A percentile compares a stretch with the other conserved stretches of the same genome.
Conservation (phyloP, 2,888 invertebrate genomes). For the Aphodius sticticus region DNA sequence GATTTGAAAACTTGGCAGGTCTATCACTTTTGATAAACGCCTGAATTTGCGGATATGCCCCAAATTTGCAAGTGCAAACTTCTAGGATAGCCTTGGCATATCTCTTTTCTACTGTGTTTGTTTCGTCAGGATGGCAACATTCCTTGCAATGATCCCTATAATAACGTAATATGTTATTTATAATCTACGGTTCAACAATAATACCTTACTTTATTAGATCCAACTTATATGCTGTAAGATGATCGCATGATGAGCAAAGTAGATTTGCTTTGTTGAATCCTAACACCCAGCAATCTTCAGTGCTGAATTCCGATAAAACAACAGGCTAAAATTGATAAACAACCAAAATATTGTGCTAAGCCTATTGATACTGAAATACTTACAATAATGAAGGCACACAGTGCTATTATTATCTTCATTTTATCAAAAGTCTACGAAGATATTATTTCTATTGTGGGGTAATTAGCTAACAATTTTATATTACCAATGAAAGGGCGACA, state of each 20-base stretch:
- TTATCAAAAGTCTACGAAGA: background rate
- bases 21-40: slow-evolving; percentile 96
- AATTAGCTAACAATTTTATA: background rate
- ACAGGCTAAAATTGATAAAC: slow-evolving; percentile 27
- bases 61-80: slow-evolving; percentile 98
- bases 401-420: background rate
- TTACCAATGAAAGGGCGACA: slow-evolving; percentile 11
- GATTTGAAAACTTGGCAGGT: slow-evolving; percentile 88
- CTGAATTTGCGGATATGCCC: slow-evolving; percentile 97
- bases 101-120: slow-evolving; percentile 70
- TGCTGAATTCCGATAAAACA: slow-evolving; percentile 52
- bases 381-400: slow-evolving; percentile 6
- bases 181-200: background rate
- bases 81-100: slow-evolving; percentile 93
- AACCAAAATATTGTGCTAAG: background rate
- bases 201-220: slow-evolving; percentile 66
- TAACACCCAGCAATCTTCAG: slow-evolving; percentile 83
- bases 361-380: background rate
- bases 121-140: slow-evolving; percentile 82
- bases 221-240: slow-evolving; percentile 78
- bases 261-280: slow-evolving; percentile 89
- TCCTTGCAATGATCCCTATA: slow-evolving; percentile 74
- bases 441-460: background rate
- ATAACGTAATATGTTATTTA: slow-evolving; percentile 27
- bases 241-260: slow-evolving; percentile 88